Base-by-base conservation (phyloP, 2,888 invertebrate genomes). In the Drosophila meridiana region DNA sequence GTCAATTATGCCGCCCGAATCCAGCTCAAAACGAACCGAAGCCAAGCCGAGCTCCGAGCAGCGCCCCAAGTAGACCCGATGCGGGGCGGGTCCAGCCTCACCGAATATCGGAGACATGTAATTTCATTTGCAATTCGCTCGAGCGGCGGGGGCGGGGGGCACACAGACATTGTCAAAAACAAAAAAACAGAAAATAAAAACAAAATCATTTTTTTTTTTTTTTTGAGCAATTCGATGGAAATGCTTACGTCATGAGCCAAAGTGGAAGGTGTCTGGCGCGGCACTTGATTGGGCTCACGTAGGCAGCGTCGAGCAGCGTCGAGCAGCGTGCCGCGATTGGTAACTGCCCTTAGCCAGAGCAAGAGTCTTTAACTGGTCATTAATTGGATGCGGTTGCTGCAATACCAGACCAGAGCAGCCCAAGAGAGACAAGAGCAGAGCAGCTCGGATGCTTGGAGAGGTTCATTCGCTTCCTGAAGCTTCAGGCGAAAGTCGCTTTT, bases 1-100 rank as follows among this genome's bases (percentile, higher is more conserved):
- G 78, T 81, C 84, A 88, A 88, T 88, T 85, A 85, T 85, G 87
- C 83, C 83, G 76, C 76, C 59, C 77, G 65, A 67, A 52, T 61
- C 59, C 48, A 62, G 58, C 57, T 53, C 68, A 26, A 59, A 47
- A n/a, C 56, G 40, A 60, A 42, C 40, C 73, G 50, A 53, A 63
- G 14, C 52, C 43, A 52, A 74, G 40, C 58, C 60, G 38, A 61
- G 60, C 36, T 52, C 42, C 42, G 66, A 56, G 50, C 38, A 9
- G n/a, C 68, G 55, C 40, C 40, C 6, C 40, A 6, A 40, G 38
- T 32, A n/a, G 9, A 42, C 30, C 7, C 14, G 11, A 14, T 20
- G 26, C 36, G 9, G 13, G 60, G 32, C 32, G 30, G 4, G 50
- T 4, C 53, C 47, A 36, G 58, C 28, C 43, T 13, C 50, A 28